Base-by-base conservation (phyloP, 2,113 vertebrate species). In the Pimephales promelas region DNA sequence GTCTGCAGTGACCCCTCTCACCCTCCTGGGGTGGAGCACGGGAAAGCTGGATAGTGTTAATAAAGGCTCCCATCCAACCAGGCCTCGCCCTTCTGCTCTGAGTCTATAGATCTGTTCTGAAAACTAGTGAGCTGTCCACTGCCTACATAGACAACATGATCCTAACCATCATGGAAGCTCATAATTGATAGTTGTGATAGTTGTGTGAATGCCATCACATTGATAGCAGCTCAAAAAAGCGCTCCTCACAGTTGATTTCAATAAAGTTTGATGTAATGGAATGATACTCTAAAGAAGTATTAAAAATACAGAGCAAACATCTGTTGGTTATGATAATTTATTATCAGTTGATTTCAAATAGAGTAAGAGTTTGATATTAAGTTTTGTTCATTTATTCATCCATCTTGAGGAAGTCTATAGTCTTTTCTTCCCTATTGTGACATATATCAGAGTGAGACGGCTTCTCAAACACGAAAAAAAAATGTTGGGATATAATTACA, bases 1-100 rank as follows among this genome's bases (percentile, higher is more conserved):
- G 54, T 79, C 57, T 45, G 24, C 10, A 56, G 76, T 80, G 24
- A n/a, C 22, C 45, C 10, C 64, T 52, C 79, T 70, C 59, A 64
- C 40, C 26, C 77, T 79, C 77, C 77, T 31, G 14, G 4, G 43
- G 20, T 34, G 11, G 10, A 52, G 47, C 16, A n/a, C 10, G 22
- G 62, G 64, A 70, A 70, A 54, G 28, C 62, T 81, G 20, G 1
- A 49, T 20, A 20, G 10, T 66, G 56, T 62, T 79, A 64, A 64
- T 79, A 79, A 31, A 47, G 62, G 28, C 79, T 24, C 6, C 20
- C 64, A 54, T 81, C 47, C 11, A 70, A 36, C 1, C 20, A 68
- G 18, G 5, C 26, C 43, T 31, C 18, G 31, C 40, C 8, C 40
- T 79, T 2, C 36, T 45, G 57, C 31, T 62, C 40, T 45, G 7